These are phyloP conservation scores for Peribatodes rhomboidaria DNA, from an alignment of 2,888 invertebrate genomes.

Conservation along the genomic window DNA sequence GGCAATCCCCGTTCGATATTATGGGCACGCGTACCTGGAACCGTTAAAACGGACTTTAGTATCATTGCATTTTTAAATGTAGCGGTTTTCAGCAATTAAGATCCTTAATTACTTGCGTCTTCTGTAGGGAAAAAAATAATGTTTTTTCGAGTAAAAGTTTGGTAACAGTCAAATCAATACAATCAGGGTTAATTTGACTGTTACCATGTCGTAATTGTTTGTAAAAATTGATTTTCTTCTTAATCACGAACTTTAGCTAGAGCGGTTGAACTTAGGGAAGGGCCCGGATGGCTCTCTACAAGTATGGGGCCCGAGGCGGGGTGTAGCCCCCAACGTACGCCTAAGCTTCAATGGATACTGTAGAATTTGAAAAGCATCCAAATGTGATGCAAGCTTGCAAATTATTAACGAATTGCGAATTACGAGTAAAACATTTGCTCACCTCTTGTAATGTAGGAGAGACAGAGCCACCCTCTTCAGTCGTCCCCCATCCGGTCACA, in stretches of 20 bases:
- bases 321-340: too few species aligned
- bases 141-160: neutral
- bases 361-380: too few species aligned
- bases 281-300: too few species aligned
- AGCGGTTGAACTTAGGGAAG: too few species aligned
- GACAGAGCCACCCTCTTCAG: conserved; percentile 89
- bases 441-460: conserved; percentile 92
- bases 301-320: too few species aligned
- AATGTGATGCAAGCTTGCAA: too few species aligned
- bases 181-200: neutral
- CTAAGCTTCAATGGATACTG: too few species aligned
- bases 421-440: neutral
- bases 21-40: conserved; percentile 79
- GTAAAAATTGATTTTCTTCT: too few species aligned
- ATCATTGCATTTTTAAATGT: conserved; percentile 9
- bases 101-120: conserved; percentile 15
- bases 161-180: too few species aligned
- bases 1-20: conserved; percentile 87
- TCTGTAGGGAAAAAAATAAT: neutral
- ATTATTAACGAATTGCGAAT: too few species aligned
- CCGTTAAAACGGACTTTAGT: conserved; percentile 6
- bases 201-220: neutral
- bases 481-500: conserved; percentile 94
- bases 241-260: too few species aligned
- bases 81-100: conserved; percentile 8